phyloP scores from a whole-genome alignment of 1,140 invertebrate genomes.

The Ceratina calcarata region DNA sequence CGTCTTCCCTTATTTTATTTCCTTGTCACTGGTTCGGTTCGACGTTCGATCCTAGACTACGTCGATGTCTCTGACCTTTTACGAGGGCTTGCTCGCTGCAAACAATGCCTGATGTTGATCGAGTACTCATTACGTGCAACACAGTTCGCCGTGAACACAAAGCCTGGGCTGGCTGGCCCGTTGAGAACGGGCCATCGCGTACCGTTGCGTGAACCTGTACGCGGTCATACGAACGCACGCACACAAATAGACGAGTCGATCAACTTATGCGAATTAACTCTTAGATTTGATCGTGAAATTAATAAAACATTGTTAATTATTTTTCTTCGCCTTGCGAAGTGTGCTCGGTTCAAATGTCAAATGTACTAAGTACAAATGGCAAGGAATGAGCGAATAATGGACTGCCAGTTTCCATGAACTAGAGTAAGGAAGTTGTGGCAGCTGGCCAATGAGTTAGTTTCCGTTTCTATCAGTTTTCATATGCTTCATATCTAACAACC shows the following conservation, averaged over 20 bases:
- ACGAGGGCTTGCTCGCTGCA: background rate
- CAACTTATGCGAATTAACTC: no score
- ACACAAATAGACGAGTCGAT: no score
- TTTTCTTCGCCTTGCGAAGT: background rate
- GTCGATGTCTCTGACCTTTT: conserved; percentile 28
- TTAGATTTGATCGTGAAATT: no score
- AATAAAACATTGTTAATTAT: no score
- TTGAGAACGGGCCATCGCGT: background rate
- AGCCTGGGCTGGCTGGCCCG: background rate
- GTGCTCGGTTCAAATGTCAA: background rate
- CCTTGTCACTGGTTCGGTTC: background rate
- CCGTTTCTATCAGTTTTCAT: background rate
- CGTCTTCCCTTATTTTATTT: background rate
- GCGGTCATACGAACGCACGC: background rate
- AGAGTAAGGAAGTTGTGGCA: conserved; percentile 16
- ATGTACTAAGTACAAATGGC: no score
- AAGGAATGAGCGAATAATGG: conserved; percentile 7
- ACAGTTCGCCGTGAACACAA: conserved; percentile 6
- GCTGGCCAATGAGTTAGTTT: conserved; percentile 19
- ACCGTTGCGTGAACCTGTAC: conserved; percentile 1
- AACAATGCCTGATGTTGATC: conserved; percentile 35
- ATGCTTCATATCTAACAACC: background rate
- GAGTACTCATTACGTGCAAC: conserved; percentile 22
- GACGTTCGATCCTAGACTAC: background rate
- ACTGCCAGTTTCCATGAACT: background rate